A percentile compares a stretch with the other conserved stretches of the same genome.
Evolutionary conservation across 2,888 invertebrate genomes (phyloP).

Genomic region (Idaea aversata): DNA sequence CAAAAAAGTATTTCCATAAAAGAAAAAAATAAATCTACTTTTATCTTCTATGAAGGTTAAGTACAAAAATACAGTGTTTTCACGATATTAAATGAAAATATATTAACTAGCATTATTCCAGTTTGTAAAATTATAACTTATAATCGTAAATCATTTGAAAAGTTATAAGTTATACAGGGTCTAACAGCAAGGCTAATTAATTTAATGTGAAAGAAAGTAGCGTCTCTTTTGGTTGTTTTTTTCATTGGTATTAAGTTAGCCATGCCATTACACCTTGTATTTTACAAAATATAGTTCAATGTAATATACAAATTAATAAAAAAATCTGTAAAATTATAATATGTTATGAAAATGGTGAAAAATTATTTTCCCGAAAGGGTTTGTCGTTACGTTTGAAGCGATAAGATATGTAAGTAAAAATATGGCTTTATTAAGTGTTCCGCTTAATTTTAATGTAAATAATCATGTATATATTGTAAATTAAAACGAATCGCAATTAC

Average conservation of each 20-base stretch:
- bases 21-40: background rate
- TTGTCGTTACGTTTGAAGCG: constrained; percentile 4
- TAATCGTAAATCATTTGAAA: background rate
- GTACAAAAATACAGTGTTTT: background rate
- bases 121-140: background rate
- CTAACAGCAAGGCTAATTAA: background rate
- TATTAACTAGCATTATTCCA: background rate
- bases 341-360: constrained; percentile 1
- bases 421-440: constrained; percentile 12
- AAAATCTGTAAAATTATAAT: constrained; percentile 7
- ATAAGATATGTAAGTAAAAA: background rate
- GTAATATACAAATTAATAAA: constrained; percentile 8
- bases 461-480: constrained; percentile 62
- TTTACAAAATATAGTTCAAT: constrained; percentile 9
- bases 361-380: constrained; percentile 8
- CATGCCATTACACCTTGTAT: constrained; percentile 9
- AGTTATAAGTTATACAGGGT: background rate
- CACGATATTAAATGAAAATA: background rate
- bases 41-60: background rate
- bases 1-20: background rate
- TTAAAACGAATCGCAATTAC: constrained; percentile 29
- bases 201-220: background rate
- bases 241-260: background rate
- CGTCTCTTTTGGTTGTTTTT: no score
- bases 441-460: constrained; percentile 42